These are phyloP conservation scores for Aplocera efformata DNA, from an alignment of 2,888 invertebrate genomes.

Conservation along the genomic window DNA sequence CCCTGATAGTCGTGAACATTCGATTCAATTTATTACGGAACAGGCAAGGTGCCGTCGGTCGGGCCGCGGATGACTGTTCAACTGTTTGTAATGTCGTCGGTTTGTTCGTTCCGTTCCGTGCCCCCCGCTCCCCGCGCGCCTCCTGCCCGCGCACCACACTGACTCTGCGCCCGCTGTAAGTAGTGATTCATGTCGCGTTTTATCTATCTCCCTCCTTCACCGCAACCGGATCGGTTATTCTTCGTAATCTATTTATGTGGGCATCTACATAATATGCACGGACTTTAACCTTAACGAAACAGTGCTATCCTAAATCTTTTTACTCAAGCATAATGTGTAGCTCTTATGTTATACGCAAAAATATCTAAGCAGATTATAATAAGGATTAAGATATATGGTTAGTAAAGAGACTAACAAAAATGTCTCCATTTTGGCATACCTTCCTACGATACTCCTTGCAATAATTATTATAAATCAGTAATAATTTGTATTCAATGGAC, in stretches of 20 bases:
- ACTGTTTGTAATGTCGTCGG: constrained; percentile 75
- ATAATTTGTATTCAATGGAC: constrained; percentile 13
- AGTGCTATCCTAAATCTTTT: constrained; percentile 29
- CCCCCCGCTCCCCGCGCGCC: constrained; percentile 49
- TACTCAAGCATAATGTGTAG: neutral
- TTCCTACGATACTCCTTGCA: too few species aligned
- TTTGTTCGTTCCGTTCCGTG: constrained; percentile 65
- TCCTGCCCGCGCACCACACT: constrained; percentile 53
- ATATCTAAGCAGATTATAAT: too few species aligned
- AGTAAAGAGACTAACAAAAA: too few species aligned
- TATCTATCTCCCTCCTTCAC: constrained; percentile 79
- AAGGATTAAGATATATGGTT: too few species aligned
- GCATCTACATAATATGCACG: constrained; percentile 64
- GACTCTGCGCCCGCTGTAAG: constrained; percentile 66
- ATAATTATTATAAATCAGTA: neutral
- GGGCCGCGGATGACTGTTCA: constrained; percentile 71
- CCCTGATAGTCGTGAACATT: constrained; percentile 39
- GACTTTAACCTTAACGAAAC: constrained; percentile 62
- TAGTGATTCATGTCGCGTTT: constrained; percentile 80
- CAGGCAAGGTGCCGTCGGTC: constrained; percentile 43
- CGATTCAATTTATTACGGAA: constrained; percentile 35
- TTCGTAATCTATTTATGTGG: constrained; percentile 77
- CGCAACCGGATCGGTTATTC: constrained; percentile 79
- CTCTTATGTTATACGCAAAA: too few species aligned
- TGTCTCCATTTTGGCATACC: too few species aligned